A percentile compares a stretch with the other conserved stretches of the same genome.
Evolutionary conservation across 2,113 vertebrate species (phyloP).

Genomic region (Aegotheles bennettii): DNA sequence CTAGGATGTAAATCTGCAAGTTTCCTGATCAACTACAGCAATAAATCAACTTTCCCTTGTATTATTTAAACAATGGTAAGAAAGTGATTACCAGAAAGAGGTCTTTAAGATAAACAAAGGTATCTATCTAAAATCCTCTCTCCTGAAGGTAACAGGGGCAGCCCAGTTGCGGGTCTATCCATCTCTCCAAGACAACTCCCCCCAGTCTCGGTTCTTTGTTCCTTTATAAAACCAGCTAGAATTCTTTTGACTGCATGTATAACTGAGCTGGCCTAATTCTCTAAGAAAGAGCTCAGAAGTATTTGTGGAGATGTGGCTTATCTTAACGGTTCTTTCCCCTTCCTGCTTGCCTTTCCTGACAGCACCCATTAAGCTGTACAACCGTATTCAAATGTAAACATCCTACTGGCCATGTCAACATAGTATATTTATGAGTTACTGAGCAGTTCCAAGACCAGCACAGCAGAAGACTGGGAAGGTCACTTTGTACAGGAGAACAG

Average conservation of each 20-base stretch:
- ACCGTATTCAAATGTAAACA: not conserved
- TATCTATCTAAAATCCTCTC: not conserved
- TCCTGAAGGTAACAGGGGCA: not conserved
- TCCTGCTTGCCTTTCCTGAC: not conserved
- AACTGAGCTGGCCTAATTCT: not conserved
- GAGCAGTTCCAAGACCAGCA: not conserved
- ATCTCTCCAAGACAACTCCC: not conserved
- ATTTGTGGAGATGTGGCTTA: conserved; percentile 1
- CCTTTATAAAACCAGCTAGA: not conserved
- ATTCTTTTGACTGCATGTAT: not conserved
- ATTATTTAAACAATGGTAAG: not conserved
- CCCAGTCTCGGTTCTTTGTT: not conserved
- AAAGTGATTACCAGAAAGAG: not conserved
- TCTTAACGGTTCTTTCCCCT: conserved; percentile 12
- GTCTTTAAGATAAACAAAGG: not conserved
- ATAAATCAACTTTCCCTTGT: not conserved
- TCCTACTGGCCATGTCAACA: not conserved
- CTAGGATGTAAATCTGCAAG: not conserved
- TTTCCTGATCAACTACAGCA: not conserved
- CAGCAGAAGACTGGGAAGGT: not conserved
- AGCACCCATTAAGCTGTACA: not conserved
- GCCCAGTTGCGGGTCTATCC: not conserved
- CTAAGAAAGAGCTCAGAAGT: not conserved
- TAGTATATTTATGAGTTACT: not conserved
- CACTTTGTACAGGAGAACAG: not conserved